Conservation (phyloP, 1,140 invertebrate species). For the Papilio aristodemus region DNA sequence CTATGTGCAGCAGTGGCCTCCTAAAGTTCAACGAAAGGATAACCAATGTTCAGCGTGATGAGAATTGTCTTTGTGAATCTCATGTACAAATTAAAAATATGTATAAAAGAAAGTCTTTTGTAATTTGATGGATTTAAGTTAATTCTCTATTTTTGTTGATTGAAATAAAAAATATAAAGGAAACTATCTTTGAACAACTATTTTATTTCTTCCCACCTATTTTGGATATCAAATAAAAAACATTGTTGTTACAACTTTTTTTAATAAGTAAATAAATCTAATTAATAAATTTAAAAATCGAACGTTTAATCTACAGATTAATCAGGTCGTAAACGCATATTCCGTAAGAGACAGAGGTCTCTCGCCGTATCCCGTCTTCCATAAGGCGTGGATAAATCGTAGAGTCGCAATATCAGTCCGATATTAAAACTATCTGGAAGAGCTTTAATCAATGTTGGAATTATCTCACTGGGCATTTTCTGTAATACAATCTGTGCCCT, state of each 20-base stretch:
- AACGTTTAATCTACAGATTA: slow-evolving; percentile 41
- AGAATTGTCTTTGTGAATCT: neutral
- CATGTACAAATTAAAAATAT: slow-evolving; percentile 25
- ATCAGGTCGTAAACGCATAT: slow-evolving; percentile 85
- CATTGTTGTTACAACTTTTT: neutral
- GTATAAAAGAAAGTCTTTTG: neutral
- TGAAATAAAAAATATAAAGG: slow-evolving; percentile 3
- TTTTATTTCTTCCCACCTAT: neutral
- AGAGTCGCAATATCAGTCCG: slow-evolving; percentile 86
- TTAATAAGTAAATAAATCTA: slow-evolving; percentile 12
- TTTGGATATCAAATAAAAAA: slow-evolving; percentile 11
- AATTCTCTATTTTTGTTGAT: slow-evolving; percentile 23
- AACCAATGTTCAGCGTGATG: no score
- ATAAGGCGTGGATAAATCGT: slow-evolving; percentile 86
- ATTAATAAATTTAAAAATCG: slow-evolving; percentile 11
- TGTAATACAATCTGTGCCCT: slow-evolving; percentile 88
- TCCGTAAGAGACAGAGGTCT: slow-evolving; percentile 89
- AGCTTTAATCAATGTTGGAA: slow-evolving; percentile 89
- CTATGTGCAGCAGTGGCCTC: no score
- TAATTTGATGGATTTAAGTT: slow-evolving; percentile 12
- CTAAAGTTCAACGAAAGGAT: no score
- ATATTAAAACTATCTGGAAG: slow-evolving; percentile 88
- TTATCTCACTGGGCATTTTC: slow-evolving; percentile 88
- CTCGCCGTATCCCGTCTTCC: slow-evolving; percentile 90
- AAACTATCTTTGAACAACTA: neutral